Evolutionary conservation across 1,140 invertebrate genomes (phyloP).

Genomic region (Asbolus verrucosus): DNA sequence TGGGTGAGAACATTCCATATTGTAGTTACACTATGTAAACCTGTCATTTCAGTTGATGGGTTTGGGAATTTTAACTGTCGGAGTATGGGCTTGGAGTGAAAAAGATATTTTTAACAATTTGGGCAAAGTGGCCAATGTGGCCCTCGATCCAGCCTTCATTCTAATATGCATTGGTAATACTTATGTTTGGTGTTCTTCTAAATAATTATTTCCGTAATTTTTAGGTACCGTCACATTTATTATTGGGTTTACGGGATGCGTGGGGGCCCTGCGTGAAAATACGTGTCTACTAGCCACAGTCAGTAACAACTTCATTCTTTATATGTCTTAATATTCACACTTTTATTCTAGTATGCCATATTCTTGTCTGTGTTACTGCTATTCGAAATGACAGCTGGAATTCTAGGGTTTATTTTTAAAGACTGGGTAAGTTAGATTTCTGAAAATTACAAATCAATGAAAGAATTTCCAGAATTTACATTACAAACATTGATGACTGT

Average conservation of each 20-base stretch:
- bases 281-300: slow-evolving; percentile 89
- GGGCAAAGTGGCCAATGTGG: slow-evolving; percentile 86
- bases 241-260: slow-evolving; percentile 96
- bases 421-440: slow-evolving; percentile 83
- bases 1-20: slow-evolving; percentile 79
- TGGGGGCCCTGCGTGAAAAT: slow-evolving; percentile 93
- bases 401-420: slow-evolving; percentile 95
- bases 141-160: slow-evolving; percentile 95
- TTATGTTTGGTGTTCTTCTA: too few relatives aligned
- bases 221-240: slow-evolving; percentile 89
- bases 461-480: slow-evolving; percentile 7
- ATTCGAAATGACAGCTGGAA: slow-evolving; percentile 90
- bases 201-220: too few relatives aligned
- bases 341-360: slow-evolving; percentile 88
- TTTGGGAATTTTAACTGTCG: slow-evolving; percentile 86
- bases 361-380: slow-evolving; percentile 90
- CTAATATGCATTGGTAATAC: slow-evolving; percentile 87
- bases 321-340: slow-evolving; percentile 39
- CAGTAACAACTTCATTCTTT: slow-evolving; percentile 65
- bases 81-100: slow-evolving; percentile 97
- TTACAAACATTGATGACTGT: neutral
- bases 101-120: slow-evolving; percentile 97
- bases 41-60: slow-evolving; percentile 82
- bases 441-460: slow-evolving; percentile 19
- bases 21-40: neutral